phyloP scores from a whole-genome alignment of 2,797 vertebrate genomes.

The Luscinia luscinia region DNA sequence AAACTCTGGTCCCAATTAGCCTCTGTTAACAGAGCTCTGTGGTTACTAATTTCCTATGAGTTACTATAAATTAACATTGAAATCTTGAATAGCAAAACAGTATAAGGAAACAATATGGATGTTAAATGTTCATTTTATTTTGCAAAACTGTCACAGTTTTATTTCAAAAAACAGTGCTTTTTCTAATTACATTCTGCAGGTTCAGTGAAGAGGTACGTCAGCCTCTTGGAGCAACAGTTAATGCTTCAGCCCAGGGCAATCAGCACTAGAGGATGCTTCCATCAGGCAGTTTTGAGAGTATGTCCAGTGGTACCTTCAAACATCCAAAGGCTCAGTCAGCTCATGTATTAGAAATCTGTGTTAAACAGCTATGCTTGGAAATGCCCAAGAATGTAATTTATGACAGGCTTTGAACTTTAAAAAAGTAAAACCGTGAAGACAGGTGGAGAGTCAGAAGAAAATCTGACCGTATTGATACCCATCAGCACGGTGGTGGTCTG shows the following conservation, averaged over 20 bases:
- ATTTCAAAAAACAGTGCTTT: not conserved
- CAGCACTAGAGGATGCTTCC: not conserved
- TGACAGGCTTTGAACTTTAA: not conserved
- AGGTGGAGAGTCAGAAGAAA: not conserved
- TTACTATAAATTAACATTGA: not conserved
- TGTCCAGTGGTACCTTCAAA: not conserved
- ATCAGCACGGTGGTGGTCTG: not conserved
- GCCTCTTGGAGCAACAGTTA: not conserved
- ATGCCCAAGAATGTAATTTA: not conserved
- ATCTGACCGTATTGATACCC: not conserved
- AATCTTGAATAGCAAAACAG: not conserved
- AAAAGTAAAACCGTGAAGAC: not conserved
- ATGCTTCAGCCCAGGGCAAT: not conserved
- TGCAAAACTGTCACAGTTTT: not conserved
- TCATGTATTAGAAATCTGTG: not conserved
- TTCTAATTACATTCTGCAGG: not conserved
- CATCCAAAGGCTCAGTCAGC: not conserved
- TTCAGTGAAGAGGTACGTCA: not conserved
- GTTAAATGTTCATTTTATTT: not conserved
- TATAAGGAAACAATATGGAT: not conserved
- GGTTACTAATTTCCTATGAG: not conserved
- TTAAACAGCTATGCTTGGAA: not conserved
- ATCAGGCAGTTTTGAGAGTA: not conserved
- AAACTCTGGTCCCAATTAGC: not conserved
- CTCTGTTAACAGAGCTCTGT: not conserved